Percentiles rank a stretch among this genome's conserved stretches.
Evolutionary conservation across 2,888 invertebrate species (phyloP).

Genomic region (Prenolepis imparis): DNA sequence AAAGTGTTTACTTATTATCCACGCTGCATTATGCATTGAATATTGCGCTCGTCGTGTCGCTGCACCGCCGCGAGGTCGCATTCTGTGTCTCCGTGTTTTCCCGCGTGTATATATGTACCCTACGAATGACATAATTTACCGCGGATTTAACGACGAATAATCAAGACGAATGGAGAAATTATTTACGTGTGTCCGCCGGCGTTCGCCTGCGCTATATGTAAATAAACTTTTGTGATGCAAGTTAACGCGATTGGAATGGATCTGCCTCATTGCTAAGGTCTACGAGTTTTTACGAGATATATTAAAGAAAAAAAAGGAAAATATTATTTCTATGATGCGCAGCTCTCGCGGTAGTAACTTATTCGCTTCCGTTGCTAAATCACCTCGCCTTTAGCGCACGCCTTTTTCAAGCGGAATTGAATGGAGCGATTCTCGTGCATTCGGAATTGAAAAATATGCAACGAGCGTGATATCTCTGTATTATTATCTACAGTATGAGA

Average conservation of each 20-base stretch:
- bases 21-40: conserved; percentile 55
- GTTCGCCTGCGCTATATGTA: conserved; percentile 23
- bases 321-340: conserved; percentile 48
- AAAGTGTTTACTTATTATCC: conserved; percentile 59
- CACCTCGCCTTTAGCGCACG: conserved; percentile 37
- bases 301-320: background rate
- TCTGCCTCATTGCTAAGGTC: conserved; percentile 70
- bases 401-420: background rate
- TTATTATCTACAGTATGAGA: background rate
- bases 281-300: conserved; percentile 2
- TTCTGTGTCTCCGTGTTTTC: conserved; percentile 24
- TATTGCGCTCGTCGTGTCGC: conserved; percentile 25
- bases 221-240: conserved; percentile 65
- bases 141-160: conserved; percentile 41
- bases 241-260: conserved; percentile 66
- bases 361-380: conserved; percentile 67
- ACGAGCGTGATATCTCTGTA: background rate
- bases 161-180: conserved; percentile 42
- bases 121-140: conserved; percentile 58
- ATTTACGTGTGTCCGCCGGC: conserved; percentile 1
- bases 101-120: conserved; percentile 14
- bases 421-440: background rate
- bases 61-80: conserved; percentile 1
- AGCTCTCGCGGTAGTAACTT: conserved; percentile 61
- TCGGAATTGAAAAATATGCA: background rate